Base-by-base conservation (phyloP, 2,797 vertebrate species). In the Galago senegalensis region DNA sequence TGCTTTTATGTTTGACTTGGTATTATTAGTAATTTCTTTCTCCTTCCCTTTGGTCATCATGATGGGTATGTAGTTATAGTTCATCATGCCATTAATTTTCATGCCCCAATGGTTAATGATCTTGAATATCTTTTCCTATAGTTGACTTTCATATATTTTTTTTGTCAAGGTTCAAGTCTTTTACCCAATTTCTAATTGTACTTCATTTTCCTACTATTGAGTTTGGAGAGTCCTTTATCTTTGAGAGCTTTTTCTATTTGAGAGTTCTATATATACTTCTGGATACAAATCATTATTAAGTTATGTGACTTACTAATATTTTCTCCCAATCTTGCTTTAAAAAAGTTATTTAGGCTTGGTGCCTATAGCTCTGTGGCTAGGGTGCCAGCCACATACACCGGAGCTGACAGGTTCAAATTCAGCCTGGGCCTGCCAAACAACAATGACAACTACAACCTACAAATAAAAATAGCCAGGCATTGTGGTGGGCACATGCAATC, bases 221-320 rank as follows among this genome's bases (percentile, higher is more conserved):
- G 49, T 88, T 88, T 76, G 72, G 31, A 94, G 79, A 84, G 8
- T 23, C 25, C 2, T 49, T 58, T n/a, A 67, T 63, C 27, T 63
- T 63, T 63, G 61, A 63, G 27, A 29, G 27, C 12, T 29, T 12
- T 9, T 67, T 31, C 17, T 67, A 67, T 67, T 67, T 67, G 16
- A n/a, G 65, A 67, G 65, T 67, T n/a, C 65, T 67, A 18, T 67
- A n/a, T 31, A 67, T 18, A 67, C 17, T n/a, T 70, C 60, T 31
- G 7, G 80, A 80, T 40, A 80, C 13, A 72, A 89, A 84, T 70
- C 29, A 70, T 96, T 92, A 80, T 23, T 96, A 85, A 94, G n/a
- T 37, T 56, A 63, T 46, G 34, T 56, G 40, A 76, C 63, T 87
- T 77, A 11, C 53, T 83, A 91, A 72, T 83, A 87, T 90, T 72